These are phyloP conservation scores for Lingula anatina DNA, from an alignment of 2,888 invertebrate genomes.

Conservation along the genomic window DNA sequence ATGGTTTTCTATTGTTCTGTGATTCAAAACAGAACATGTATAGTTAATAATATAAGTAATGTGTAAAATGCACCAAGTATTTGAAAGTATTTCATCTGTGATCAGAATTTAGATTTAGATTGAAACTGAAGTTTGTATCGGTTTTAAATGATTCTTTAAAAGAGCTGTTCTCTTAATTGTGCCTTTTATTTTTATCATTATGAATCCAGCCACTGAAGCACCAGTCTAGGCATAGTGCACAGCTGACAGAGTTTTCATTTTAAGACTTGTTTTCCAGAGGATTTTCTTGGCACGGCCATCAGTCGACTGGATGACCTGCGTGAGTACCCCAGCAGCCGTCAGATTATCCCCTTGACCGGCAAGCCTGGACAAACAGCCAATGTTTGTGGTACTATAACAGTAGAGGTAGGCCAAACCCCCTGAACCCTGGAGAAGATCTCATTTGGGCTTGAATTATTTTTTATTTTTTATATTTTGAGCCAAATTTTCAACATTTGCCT, in stretches of 20 bases:
- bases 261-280: conserved; percentile 30
- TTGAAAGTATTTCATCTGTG: no score
- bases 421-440: no score
- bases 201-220: no score
- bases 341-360: conserved; percentile 85
- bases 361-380: conserved; percentile 86
- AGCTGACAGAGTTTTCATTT: no score
- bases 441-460: not conserved
- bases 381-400: conserved; percentile 83
- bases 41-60: no score
- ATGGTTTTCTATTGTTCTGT: no score
- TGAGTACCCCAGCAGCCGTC: conserved; percentile 83
- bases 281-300: conserved; percentile 87
- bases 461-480: conserved; percentile 11
- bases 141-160: not conserved
- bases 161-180: not conserved
- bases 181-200: conserved; percentile 1
- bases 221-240: no score
- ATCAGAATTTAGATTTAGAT: no score
- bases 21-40: no score
- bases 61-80: no score
- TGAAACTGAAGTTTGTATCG: no score
- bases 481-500: no score
- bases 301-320: conserved; percentile 90
- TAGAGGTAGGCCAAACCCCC: conserved; percentile 67